Evolutionary conservation across 2,888 invertebrate species (phyloP).

Genomic region (Caenorhabditis sinica): DNA sequence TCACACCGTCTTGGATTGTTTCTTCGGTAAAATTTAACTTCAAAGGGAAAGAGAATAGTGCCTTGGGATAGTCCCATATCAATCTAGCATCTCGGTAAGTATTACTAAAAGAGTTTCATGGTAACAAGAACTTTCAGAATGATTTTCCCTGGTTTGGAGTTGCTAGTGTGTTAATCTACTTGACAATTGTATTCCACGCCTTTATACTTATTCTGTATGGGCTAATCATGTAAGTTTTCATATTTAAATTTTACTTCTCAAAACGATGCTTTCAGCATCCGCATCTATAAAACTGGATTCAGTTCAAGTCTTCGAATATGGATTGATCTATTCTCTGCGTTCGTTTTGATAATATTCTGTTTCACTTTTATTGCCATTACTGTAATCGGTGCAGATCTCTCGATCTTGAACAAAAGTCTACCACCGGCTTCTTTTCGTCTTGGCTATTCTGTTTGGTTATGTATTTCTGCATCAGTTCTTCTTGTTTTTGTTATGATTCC

Average conservation of each 20-base stretch:
- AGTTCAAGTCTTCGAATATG: not conserved
- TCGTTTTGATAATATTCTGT: not conserved
- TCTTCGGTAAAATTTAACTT: not conserved
- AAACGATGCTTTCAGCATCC: no score
- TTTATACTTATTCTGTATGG: no score
- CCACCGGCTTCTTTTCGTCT: not conserved
- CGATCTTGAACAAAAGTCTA: not conserved
- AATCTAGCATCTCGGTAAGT: no score
- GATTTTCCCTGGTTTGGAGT: no score
- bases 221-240: no score
- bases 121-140: no score
- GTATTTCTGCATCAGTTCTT: not conserved
- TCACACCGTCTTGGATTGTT: conserved; percentile 7
- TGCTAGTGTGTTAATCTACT: no score
- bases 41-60: no score
- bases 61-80: no score
- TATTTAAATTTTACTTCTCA: no score
- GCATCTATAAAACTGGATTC: not conserved
- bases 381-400: conserved; percentile 12
- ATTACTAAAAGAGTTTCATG: no score
- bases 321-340: not conserved
- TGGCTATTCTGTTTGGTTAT: conserved; percentile 16
- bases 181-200: no score
- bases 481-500: not conserved
- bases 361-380: conserved; percentile 7